These are phyloP conservation scores for Stramonita haemastoma DNA, from an alignment of 2,888 invertebrate genomes.

Conservation along the genomic window DNA sequence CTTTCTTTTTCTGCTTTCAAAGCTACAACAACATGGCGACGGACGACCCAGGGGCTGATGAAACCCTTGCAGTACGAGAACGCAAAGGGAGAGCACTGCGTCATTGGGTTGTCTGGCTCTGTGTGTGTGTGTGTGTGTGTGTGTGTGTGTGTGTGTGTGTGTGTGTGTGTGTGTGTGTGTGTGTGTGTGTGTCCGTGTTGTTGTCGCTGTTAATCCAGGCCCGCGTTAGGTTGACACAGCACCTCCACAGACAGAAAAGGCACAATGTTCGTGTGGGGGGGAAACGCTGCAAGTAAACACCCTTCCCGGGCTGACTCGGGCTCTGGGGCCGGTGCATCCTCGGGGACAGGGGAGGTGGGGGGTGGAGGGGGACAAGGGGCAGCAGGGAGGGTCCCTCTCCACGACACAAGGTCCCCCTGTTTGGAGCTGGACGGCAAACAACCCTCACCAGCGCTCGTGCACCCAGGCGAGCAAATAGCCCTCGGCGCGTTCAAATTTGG, in stretches of 20 bases:
- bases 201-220: constrained; percentile 41
- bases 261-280: constrained; percentile 42
- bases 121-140: background rate
- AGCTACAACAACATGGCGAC: too few relatives aligned
- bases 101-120: background rate
- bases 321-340: background rate
- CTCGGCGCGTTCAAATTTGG: constrained; percentile 43
- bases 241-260: constrained; percentile 30
- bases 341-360: background rate
- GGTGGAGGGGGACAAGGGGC: too few relatives aligned
- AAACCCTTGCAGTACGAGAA: too few relatives aligned
- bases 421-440: constrained; percentile 29
- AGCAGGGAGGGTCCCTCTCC: constrained; percentile 13
- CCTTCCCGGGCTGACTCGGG: constrained; percentile 20
- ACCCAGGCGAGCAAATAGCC: constrained; percentile 33
- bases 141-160: constrained; percentile 10
- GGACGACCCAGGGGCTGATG: too few relatives aligned
- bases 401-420: constrained; percentile 21
- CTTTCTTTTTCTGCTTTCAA: too few relatives aligned
- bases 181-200: constrained; percentile 6
- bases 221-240: constrained; percentile 35
- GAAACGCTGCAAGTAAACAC: constrained; percentile 32
- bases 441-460: constrained; percentile 35
- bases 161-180: background rate
- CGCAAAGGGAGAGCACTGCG: too few relatives aligned